Percentiles rank a stretch among this genome's conserved stretches.
Evolutionary conservation across 2,113 vertebrate genomes (phyloP).

Genomic region (Callopanchax toddi): DNA sequence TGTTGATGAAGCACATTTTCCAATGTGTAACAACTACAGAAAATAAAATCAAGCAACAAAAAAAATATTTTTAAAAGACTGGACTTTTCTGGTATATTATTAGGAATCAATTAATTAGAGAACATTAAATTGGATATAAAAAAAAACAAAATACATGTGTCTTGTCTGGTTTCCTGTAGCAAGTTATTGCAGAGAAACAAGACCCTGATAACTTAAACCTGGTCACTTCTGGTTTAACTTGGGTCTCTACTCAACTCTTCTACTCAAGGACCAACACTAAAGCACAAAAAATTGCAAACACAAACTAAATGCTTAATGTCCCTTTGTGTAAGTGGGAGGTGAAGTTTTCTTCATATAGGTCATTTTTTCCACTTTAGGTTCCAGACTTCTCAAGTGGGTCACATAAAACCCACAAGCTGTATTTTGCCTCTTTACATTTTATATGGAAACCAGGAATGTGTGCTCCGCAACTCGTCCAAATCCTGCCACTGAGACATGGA

Average conservation of each 20-base stretch:
- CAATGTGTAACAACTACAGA: too few species aligned
- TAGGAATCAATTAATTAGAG: background rate
- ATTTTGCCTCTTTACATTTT: conserved; percentile 41
- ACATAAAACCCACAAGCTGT: conserved; percentile 30
- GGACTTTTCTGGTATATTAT: background rate
- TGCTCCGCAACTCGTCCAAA: conserved; percentile 16
- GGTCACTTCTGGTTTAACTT: too few species aligned
- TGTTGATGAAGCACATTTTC: too few species aligned
- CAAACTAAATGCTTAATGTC: background rate
- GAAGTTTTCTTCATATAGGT: conserved; percentile 14
- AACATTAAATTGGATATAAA: too few species aligned
- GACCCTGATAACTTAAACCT: too few species aligned
- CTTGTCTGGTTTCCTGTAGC: too few species aligned
- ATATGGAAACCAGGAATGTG: conserved; percentile 43
- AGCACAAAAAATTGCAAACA: background rate
- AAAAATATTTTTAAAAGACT: too few species aligned
- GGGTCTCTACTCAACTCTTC: too few species aligned
- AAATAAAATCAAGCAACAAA: too few species aligned
- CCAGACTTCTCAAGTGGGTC: conserved; percentile 19
- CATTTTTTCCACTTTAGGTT: conserved; percentile 24
- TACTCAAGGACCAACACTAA: too few species aligned
- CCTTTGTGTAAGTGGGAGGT: conserved; percentile 8
- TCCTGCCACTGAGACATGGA: conserved; percentile 5
- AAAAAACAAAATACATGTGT: too few species aligned
- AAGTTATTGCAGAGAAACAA: too few species aligned